Conservation (phyloP, 1,140 invertebrate genomes). For the Brachionus calyciflorus region DNA sequence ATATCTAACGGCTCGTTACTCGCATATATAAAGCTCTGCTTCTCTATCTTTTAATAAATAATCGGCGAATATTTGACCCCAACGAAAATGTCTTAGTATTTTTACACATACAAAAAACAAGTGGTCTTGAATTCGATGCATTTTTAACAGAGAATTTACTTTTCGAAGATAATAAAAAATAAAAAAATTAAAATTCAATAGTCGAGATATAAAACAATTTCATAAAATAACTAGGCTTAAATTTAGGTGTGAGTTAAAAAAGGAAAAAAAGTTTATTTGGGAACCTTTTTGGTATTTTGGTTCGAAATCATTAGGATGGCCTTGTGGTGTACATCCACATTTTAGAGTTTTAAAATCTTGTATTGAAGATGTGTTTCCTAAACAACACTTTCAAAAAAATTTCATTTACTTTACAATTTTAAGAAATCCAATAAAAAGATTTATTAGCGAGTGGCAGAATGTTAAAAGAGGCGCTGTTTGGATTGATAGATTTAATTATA, state of each 20-base stretch:
- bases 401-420: conserved; percentile 96
- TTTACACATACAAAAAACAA: conserved; percentile 94
- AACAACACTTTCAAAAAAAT: neutral
- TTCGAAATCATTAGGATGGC: conserved; percentile 97
- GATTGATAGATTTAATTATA: conserved; percentile 60
- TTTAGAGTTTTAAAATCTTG: conserved; percentile 87
- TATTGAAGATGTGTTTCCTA: neutral
- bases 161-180: conserved; percentile 69
- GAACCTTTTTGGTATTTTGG: conserved; percentile 82
- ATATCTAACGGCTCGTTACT: too few species aligned
- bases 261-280: conserved; percentile 48
- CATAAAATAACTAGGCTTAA: neutral
- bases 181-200: neutral
- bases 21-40: too few species aligned
- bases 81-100: conserved; percentile 90
- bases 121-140: conserved; percentile 81
- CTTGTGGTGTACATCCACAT: conserved; percentile 93
- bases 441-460: conserved; percentile 83
- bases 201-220: neutral
- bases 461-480: conserved; percentile 94
- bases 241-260: neutral
- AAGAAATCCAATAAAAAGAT: conserved; percentile 81
- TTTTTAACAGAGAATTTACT: conserved; percentile 90
- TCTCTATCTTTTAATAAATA: too few species aligned
- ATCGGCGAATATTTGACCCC: too few species aligned